Evolutionary conservation across 2,113 vertebrate genomes (phyloP), one percentile per base, ranked within the genome.

Genomic region (Halichoerus grypus): DNA sequence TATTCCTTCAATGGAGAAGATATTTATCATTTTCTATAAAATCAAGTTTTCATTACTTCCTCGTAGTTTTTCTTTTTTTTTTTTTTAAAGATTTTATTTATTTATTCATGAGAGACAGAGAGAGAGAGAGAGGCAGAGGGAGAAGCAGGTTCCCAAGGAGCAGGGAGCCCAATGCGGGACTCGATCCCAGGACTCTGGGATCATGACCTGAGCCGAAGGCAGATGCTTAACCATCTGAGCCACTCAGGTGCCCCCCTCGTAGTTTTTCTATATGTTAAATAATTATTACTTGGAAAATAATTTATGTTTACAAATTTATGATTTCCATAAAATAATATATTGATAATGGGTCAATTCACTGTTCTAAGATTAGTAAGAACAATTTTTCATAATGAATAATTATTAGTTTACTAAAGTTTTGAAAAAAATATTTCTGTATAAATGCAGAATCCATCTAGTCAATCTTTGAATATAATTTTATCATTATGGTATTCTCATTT

Each of bases 1-100:
- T 97, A 4, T 87, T 89, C 1, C 83, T 97, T 74, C 14, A 88
- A 31, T 51, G n/a, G 67, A 80, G n/a, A 69, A 92, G 46, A 77
- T 39, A 89, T 19, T 90, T 74, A 63, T 33, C 72, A 42, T 93
- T 92, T 74, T 91, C 2, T 19, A n/a, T n/a, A 84, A 81, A 3
- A 49, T 39, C 11, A 26, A 2, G 19, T 69, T 95, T 90, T 49
- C 14, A 91, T 80, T 61, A 79, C 26, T 92, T 22, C 7, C 6
- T 89, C 4, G 67, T 5, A 80, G 4, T 19, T 84, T 59, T 88
- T 86, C 13, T 61, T 36, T 36, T 36, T 36, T 36, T 36, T 36
- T 36, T 36, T 36, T 36, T 36, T 36, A 36, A 36, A 36, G 36
- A 36, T 36, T 36, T 36, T 36, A 36, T 36, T 36, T 36, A 36